A percentile compares a stretch with the other conserved stretches of the same genome.
These are phyloP conservation scores for Noctua fimbriata DNA, from an alignment of 2,888 invertebrate genomes.

Conservation along the genomic window DNA sequence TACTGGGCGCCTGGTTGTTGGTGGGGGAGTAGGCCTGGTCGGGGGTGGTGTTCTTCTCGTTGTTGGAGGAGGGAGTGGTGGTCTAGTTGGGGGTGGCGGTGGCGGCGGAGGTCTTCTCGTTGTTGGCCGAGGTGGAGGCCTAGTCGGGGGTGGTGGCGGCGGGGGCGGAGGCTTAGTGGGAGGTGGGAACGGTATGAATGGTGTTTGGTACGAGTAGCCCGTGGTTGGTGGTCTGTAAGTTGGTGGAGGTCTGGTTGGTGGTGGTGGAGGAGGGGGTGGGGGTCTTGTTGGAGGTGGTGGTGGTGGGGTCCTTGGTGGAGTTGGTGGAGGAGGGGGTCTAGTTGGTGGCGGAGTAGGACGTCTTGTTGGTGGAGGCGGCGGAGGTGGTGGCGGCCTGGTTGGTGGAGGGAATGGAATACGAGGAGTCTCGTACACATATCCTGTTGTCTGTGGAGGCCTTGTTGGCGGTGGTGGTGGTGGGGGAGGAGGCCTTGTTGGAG, in stretches of 20 bases:
- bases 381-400: conserved; percentile 24
- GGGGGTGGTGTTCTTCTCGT: conserved; percentile 30
- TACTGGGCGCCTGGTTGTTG: conserved; percentile 28
- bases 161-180: conserved; percentile 30
- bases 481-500: conserved; percentile 4
- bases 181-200: conserved; percentile 25
- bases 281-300: conserved; percentile 54
- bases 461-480: conserved; percentile 33
- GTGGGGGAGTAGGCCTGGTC: conserved; percentile 54
- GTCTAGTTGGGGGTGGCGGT: conserved; percentile 13
- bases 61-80: conserved; percentile 10
- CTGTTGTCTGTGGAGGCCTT: conserved; percentile 20
- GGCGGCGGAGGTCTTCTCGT: conserved; percentile 6
- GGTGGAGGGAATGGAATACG: conserved; percentile 16
- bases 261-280: conserved; percentile 55
- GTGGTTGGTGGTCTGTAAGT: conserved; percentile 40
- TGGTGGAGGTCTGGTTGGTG: conserved; percentile 59
- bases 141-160: conserved; percentile 58
- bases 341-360: conserved; percentile 48
- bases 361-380: conserved; percentile 48
- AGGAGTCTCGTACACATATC: conserved; percentile 13
- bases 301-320: conserved; percentile 18
- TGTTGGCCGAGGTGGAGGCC: conserved; percentile 9
- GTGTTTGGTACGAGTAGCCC: conserved; percentile 12
- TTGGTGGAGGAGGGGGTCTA: conserved; percentile 8